These are phyloP conservation scores for Drosophila yakuba DNA, from an alignment of 1,140 invertebrate species.

Conservation along the genomic window DNA sequence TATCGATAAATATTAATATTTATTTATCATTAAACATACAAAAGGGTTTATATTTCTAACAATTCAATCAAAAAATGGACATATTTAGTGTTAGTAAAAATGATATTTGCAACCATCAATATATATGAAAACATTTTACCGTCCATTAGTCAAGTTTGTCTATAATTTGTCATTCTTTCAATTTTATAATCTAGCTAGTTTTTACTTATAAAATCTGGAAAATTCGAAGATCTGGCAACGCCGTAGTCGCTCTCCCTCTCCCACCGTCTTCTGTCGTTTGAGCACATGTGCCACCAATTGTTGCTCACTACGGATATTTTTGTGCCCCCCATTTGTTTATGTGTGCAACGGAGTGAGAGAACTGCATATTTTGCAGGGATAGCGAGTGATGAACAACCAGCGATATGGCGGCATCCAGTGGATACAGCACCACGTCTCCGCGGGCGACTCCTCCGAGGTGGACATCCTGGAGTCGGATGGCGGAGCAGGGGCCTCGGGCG, in stretches of 20 bases:
- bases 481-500: conserved; percentile 45
- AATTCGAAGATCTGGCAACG: conserved; percentile 49
- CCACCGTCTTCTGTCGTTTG: conserved; percentile 34
- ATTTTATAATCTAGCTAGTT: neutral
- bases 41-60: too few relatives aligned
- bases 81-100: too few relatives aligned
- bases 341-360: conserved; percentile 6
- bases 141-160: too few relatives aligned
- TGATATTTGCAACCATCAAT: too few relatives aligned
- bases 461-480: conserved; percentile 56
- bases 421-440: conserved; percentile 73
- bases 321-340: conserved; percentile 28
- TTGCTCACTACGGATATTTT: conserved; percentile 44
- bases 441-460: conserved; percentile 54
- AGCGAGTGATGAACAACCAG: conserved; percentile 71
- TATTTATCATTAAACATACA: too few relatives aligned
- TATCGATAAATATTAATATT: too few relatives aligned
- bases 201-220: neutral
- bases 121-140: too few relatives aligned
- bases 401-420: conserved; percentile 77
- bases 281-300: conserved; percentile 76
- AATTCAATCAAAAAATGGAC: too few relatives aligned
- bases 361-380: conserved; percentile 31
- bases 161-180: too few relatives aligned
- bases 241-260: conserved; percentile 38